phyloP scores from a whole-genome alignment of 2,797 vertebrate species.

The Rousettus madagascariensis region DNA sequence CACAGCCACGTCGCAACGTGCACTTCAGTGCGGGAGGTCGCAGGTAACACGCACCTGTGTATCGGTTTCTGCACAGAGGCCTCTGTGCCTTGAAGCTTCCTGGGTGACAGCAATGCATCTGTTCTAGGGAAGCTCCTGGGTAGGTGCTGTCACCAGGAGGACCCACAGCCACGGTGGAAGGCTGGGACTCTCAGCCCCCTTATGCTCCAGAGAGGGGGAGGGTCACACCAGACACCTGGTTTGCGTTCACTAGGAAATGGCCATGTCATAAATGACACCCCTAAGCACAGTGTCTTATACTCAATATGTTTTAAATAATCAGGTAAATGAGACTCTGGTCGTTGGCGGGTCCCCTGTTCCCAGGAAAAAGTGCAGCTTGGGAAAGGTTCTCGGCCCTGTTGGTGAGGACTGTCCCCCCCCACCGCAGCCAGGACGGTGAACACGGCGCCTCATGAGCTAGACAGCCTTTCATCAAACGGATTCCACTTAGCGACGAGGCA shows the following conservation, averaged over 20 bases:
- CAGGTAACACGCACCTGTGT: not conserved
- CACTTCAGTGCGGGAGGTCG: not conserved
- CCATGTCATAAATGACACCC: not conserved
- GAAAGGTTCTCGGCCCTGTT: not conserved
- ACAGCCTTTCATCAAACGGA: not conserved
- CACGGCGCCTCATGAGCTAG: not conserved
- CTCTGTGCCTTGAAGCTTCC: not conserved
- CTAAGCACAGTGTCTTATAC: not conserved
- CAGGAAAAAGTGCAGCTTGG: not conserved
- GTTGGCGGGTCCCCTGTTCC: not conserved
- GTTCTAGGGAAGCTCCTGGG: no score
- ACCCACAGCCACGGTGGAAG: no score
- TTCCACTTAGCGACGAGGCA: constrained; percentile 43
- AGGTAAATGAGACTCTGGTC: not conserved
- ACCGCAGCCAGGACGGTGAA: not conserved
- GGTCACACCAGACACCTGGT: not conserved
- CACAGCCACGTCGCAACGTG: not conserved
- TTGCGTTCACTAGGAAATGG: not conserved
- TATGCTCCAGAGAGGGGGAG: not conserved
- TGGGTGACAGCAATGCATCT: no score
- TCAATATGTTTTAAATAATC: not conserved
- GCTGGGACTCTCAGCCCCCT: no score
- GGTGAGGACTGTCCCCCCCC: not conserved
- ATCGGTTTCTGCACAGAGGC: not conserved
- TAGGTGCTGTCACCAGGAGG: no score